Conservation (phyloP, 2,113 vertebrate genomes). For the Leuciscus idus region DNA sequence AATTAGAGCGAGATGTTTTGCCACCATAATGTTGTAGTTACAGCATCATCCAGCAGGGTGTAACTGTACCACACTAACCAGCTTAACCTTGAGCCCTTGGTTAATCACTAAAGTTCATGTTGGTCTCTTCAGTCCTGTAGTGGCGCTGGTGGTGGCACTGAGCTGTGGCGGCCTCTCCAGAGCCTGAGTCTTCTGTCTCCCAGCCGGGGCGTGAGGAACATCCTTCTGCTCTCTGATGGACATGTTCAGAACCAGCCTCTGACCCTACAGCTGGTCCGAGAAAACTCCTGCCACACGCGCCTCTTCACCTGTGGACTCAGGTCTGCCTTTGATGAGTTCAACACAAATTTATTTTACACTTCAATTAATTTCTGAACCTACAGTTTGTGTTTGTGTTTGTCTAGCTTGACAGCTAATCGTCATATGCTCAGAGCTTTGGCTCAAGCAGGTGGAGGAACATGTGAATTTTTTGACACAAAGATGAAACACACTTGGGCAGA, state of each 20-base stretch:
- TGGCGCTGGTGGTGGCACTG: slow-evolving; percentile 82
- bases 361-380: not conserved
- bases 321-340: slow-evolving; percentile 62
- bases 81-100: too few relatives aligned
- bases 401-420: slow-evolving; percentile 83
- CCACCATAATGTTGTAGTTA: too few relatives aligned
- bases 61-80: too few relatives aligned
- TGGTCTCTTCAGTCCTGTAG: slow-evolving; percentile 66
- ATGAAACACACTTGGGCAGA: slow-evolving; percentile 82
- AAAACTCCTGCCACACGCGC: slow-evolving; percentile 76
- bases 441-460: slow-evolving; percentile 83
- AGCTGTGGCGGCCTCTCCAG: slow-evolving; percentile 83
- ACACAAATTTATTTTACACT: slow-evolving; percentile 47
- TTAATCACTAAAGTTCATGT: too few relatives aligned
- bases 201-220: slow-evolving; percentile 73
- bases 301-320: slow-evolving; percentile 85
- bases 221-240: slow-evolving; percentile 87
- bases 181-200: slow-evolving; percentile 82
- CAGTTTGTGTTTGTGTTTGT: slow-evolving; percentile 23
- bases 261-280: slow-evolving; percentile 78
- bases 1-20: too few relatives aligned
- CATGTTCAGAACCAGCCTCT: slow-evolving; percentile 81
- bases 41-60: too few relatives aligned
- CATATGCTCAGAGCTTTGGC: slow-evolving; percentile 85
- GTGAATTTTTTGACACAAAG: slow-evolving; percentile 86